Conservation (phyloP, 2,113 vertebrate species). For the Rhinogobius similis region DNA sequence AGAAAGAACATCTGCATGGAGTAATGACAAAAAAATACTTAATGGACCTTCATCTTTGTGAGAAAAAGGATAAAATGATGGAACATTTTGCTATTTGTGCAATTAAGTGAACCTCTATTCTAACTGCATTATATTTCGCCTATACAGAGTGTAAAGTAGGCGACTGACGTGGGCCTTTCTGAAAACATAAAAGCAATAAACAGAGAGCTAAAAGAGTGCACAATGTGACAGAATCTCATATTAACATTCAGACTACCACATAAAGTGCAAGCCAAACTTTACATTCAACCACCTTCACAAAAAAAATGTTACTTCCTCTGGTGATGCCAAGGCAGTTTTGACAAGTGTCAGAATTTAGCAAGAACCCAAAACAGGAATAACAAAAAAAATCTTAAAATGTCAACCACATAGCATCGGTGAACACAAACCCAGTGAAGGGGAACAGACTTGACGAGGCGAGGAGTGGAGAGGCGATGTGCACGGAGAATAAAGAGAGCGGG, state of each 20-base stretch:
- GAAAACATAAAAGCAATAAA: background rate
- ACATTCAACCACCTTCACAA: background rate
- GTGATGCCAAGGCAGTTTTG: conserved; percentile 25
- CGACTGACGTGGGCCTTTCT: background rate
- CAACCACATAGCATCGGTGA: conserved; percentile 44
- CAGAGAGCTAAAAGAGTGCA: background rate
- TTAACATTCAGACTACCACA: background rate
- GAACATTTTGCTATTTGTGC: too few relatives aligned
- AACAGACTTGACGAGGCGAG: conserved; percentile 58
- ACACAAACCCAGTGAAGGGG: conserved; percentile 57
- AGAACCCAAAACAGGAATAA: conserved; percentile 28
- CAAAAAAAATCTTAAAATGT: conserved; percentile 35
- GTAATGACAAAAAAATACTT: too few relatives aligned
- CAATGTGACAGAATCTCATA: background rate
- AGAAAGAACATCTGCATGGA: too few relatives aligned
- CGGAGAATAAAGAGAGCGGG: conserved; percentile 25
- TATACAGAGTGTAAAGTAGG: too few relatives aligned
- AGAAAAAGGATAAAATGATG: too few relatives aligned
- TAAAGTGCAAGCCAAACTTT: background rate
- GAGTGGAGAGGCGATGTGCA: conserved; percentile 34
- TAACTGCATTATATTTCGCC: too few relatives aligned
- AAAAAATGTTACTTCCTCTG: background rate
- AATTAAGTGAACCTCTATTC: too few relatives aligned
- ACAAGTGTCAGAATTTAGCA: conserved; percentile 33
- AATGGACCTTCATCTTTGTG: too few relatives aligned